Conservation (phyloP, 2,888 invertebrate genomes). For the Brachyptera putata region DNA sequence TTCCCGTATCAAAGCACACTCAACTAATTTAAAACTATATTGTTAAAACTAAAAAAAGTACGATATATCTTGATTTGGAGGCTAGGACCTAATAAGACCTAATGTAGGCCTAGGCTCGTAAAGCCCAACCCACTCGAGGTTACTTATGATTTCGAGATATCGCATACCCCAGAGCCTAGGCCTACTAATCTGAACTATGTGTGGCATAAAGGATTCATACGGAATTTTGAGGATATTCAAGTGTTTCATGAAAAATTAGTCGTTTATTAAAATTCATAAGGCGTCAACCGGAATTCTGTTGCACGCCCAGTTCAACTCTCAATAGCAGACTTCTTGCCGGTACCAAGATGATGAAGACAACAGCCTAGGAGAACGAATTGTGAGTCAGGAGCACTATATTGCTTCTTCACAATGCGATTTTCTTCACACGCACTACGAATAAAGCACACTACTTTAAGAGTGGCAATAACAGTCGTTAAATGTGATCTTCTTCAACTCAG, state of each 20-base stretch:
- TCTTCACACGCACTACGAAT: conserved; percentile 12
- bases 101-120: too few relatives aligned
- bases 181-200: too few relatives aligned
- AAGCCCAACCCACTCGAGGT: neutral
- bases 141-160: too few relatives aligned
- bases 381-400: neutral
- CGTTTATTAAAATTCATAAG: conserved; percentile 1
- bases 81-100: neutral
- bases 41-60: too few relatives aligned
- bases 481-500: conserved; percentile 27
- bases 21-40: too few relatives aligned
- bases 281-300: conserved; percentile 8
- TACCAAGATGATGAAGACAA: conserved; percentile 29
- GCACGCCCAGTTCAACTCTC: conserved; percentile 28
- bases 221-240: too few relatives aligned
- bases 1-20: too few relatives aligned
- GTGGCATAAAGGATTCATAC: too few relatives aligned
- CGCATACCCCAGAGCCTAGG: too few relatives aligned
- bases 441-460: conserved; percentile 14
- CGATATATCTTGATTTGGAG: too few relatives aligned
- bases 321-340: conserved; percentile 29
- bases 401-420: conserved; percentile 1
- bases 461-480: conserved; percentile 12
- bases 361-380: too few relatives aligned
- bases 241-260: too few relatives aligned